These are phyloP conservation scores for Styela plicata DNA, from an alignment of 23 tunicate species.

Conservation along the genomic window DNA sequence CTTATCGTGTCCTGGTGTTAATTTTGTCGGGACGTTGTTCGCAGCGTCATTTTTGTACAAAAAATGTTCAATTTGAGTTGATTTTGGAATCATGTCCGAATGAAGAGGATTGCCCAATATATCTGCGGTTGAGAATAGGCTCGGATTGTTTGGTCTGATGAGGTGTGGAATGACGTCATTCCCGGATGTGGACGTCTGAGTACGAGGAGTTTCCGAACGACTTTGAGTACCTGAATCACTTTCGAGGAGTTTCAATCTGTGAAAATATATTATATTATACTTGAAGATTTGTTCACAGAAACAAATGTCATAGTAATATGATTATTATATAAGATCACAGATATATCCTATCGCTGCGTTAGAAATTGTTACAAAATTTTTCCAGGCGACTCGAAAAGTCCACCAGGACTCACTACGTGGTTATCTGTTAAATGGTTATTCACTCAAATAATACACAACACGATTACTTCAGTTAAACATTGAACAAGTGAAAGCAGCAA, in stretches of 20 bases:
- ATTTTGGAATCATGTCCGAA: neutral
- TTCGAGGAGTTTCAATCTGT: neutral
- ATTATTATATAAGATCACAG: no score
- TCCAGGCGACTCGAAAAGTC: no score
- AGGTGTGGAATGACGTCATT: neutral
- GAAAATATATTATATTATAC: no score
- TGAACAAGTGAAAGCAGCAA: no score
- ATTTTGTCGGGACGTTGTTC: neutral
- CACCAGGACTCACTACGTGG: no score
- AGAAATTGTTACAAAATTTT: no score
- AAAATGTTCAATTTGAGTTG: neutral
- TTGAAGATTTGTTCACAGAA: no score
- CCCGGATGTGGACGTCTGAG: neutral
- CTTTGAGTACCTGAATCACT: neutral
- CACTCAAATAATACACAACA: no score
- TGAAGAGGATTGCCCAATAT: neutral
- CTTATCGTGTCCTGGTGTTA: neutral
- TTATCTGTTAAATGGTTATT: no score
- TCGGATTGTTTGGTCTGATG: neutral
- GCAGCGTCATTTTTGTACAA: neutral
- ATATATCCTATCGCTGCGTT: no score
- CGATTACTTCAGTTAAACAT: no score
- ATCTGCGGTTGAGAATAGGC: neutral
- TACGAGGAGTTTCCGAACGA: neutral
- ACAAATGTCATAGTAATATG: no score